A percentile compares a stretch with the other conserved stretches of the same genome.
These are phyloP conservation scores for Plagodis dolabraria DNA, from an alignment of 2,888 invertebrate species.

Conservation along the genomic window DNA sequence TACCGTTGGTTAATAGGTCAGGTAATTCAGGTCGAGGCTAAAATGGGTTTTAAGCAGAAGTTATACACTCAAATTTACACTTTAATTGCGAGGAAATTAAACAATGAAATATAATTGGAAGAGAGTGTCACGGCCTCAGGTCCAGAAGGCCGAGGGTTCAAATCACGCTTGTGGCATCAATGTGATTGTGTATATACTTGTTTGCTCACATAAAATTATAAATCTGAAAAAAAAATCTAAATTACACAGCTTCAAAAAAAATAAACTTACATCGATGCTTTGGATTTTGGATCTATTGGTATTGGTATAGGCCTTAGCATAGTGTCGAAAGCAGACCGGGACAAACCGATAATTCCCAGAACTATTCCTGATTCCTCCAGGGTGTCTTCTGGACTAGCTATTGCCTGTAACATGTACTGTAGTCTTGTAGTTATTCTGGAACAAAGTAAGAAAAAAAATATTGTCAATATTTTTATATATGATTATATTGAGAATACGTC, in stretches of 20 bases:
- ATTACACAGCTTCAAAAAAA: background rate
- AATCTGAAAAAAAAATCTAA: background rate
- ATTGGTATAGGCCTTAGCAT: constrained; percentile 74
- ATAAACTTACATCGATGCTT: constrained; percentile 53
- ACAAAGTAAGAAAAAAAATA: background rate
- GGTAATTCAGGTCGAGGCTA: no score
- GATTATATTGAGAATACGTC: background rate
- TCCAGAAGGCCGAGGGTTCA: no score
- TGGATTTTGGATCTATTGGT: constrained; percentile 53
- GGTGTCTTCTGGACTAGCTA: constrained; percentile 83
- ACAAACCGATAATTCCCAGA: constrained; percentile 86
- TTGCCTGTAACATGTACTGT: constrained; percentile 79
- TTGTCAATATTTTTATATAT: background rate
- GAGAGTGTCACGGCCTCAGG: no score
- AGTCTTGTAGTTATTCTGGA: constrained; percentile 66
- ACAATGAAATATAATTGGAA: no score
- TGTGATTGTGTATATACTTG: background rate
- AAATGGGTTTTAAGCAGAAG: no score
- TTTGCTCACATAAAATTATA: background rate
- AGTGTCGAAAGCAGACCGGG: constrained; percentile 82
- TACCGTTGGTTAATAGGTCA: background rate
- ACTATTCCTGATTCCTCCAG: constrained; percentile 65
- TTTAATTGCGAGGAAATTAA: no score
- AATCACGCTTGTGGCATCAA: no score
- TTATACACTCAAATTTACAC: no score